Percentiles rank a stretch among this genome's conserved stretches.
These are phyloP conservation scores for Ommatoiulus sabulosus DNA, from an alignment of 2,888 invertebrate species.

Conservation along the genomic window DNA sequence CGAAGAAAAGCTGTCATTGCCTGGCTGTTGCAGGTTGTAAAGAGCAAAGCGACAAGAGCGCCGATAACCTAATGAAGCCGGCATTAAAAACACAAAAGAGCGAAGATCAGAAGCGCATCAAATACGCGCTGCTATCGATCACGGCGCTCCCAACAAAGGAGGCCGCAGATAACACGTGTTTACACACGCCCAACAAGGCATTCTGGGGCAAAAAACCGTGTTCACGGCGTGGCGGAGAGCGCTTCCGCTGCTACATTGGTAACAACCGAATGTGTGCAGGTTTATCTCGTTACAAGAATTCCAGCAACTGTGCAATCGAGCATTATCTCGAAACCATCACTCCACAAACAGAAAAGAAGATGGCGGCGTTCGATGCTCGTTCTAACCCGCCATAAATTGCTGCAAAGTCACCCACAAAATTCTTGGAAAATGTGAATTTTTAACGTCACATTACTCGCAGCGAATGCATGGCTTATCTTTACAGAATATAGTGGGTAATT, in stretches of 20 bases:
- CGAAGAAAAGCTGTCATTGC: not conserved
- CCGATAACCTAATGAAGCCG: constrained; percentile 26
- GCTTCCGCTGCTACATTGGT: not conserved
- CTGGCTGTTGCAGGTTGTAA: not conserved
- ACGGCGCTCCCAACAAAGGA: constrained; percentile 14
- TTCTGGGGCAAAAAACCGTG: not conserved
- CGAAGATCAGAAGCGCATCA: constrained; percentile 14
- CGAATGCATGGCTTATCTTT: too few species aligned
- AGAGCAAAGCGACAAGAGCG: not conserved
- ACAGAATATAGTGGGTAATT: too few species aligned
- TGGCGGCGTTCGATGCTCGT: not conserved
- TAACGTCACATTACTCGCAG: too few species aligned
- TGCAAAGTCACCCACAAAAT: not conserved
- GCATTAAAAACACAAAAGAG: constrained; percentile 3
- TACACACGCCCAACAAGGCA: not conserved
- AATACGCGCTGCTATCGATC: not conserved
- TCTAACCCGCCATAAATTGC: not conserved
- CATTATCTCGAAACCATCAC: not conserved
- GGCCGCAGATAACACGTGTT: constrained; percentile 18
- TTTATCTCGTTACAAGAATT: not conserved
- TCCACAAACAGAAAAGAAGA: not conserved
- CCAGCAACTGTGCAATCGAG: constrained; percentile 5
- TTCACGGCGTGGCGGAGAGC: not conserved
- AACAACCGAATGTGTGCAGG: not conserved
- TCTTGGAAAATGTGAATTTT: not conserved